Base-by-base conservation (phyloP, 2,888 invertebrate species). In the Drosophila nigricruria region DNA sequence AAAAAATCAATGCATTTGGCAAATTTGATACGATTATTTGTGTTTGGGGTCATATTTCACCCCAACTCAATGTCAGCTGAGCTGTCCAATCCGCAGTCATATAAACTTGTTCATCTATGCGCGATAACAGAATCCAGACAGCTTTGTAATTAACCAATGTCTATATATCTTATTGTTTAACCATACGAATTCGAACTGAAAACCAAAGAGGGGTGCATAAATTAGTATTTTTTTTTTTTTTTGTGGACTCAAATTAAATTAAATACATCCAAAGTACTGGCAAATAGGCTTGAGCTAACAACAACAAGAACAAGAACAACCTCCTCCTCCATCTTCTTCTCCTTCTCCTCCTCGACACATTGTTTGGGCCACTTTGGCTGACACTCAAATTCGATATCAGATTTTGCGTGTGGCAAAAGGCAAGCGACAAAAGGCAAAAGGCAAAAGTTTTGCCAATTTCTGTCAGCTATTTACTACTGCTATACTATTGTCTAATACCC, bases 301-400 rank as follows among this genome's bases (percentile, higher is more conserved):
- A n/a, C 34, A 14, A 16, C 30, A 25, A 6, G n/a, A n/a, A n/a
- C 10, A 36, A 25, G 32, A 23, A 34, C 38, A 47, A 8, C 25
- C 45, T 36, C 18, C 34, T 2, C 9, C 12, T 30, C 5, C 43
- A 8, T 1, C 43, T 43, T n/a, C 25, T 43, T 20, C 49, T 20
- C n/a, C 38, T 1, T 25, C 49, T 25, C 12, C 40, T 1, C 3
- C 14, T 34, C 23, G 73, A 58, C 83, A 74, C 79, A 84, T 83
- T 82, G 83, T 78, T 85, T 71, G 52, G 81, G 81, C 88, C 84
- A 84, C 88, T 88, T 88, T 78, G 82, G 64, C 77, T 77, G 84
- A 84, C 84, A 84, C 84, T 84, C 84, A 85, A 82, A 79, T 88
- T 82, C 76, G 85, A 77, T 84, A 84, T 84, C 85, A 79, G 84